Percentiles rank a stretch among this genome's conserved stretches.
Conservation (phyloP, 2,797 vertebrate genomes). For the Enteromius mattozi region DNA sequence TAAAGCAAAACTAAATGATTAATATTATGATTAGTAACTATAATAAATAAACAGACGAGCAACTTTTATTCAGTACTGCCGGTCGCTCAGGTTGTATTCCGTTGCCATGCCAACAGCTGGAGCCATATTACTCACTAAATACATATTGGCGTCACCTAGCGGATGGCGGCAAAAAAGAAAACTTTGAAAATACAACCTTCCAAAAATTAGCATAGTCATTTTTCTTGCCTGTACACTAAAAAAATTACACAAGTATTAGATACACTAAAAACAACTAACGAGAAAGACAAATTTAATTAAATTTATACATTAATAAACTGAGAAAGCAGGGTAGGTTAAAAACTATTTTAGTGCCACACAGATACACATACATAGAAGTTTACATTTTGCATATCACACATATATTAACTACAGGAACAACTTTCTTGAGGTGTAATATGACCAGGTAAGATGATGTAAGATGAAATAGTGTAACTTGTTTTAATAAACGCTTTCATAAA, state of each 20-base stretch:
- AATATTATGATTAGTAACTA: neutral
- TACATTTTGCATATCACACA: neutral
- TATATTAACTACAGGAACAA: neutral
- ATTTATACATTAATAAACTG: neutral
- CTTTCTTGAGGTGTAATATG: neutral
- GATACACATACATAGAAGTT: too few relatives aligned
- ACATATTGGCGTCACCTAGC: neutral
- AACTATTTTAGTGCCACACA: neutral
- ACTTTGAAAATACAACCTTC: neutral
- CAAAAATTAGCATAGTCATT: neutral
- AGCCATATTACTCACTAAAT: neutral
- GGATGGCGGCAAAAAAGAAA: neutral
- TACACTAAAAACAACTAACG: neutral
- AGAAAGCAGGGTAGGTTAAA: neutral
- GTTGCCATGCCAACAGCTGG: conserved; percentile 24
- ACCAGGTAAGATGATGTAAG: neutral
- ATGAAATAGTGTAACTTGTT: neutral
- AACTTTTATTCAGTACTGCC: neutral
- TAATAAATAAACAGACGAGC: neutral
- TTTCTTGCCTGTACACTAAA: neutral
- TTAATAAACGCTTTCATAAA: neutral
- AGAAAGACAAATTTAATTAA: neutral
- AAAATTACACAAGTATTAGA: neutral
- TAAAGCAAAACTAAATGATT: conserved; percentile 32
- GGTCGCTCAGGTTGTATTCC: neutral